Percentiles rank a stretch among this genome's conserved stretches.
Evolutionary conservation across 2,113 vertebrate genomes (phyloP).

Genomic region (Rhizomys pruinosus): DNA sequence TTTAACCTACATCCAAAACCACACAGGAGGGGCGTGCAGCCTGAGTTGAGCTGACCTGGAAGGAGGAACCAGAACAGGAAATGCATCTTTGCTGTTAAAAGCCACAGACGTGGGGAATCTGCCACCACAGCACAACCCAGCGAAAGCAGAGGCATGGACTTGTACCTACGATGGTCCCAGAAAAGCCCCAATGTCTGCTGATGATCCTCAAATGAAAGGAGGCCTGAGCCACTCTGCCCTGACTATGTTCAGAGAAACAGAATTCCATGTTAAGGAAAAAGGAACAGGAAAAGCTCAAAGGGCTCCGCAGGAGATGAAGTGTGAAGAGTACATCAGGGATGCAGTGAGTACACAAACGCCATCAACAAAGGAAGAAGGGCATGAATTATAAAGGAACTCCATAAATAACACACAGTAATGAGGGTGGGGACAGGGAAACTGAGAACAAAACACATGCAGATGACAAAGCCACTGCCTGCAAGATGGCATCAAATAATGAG

Average conservation of each 20-base stretch:
- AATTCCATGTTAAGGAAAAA: constrained; percentile 15
- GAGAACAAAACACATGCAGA: not conserved
- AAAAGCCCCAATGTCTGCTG: not conserved
- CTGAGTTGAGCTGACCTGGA: not conserved
- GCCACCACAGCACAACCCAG: not conserved
- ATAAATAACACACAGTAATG: not conserved
- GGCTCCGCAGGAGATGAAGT: not conserved
- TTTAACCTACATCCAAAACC: not conserved
- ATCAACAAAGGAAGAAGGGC: not conserved
- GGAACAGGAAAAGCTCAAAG: not conserved
- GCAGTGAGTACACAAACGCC: constrained; percentile 50
- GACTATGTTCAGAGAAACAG: not conserved
- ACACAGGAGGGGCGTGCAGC: not conserved
- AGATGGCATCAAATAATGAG: not conserved
- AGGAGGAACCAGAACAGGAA: not conserved
- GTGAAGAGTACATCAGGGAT: not conserved
- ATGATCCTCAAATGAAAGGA: not conserved
- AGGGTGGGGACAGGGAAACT: not conserved
- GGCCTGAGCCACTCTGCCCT: not conserved
- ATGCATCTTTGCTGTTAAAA: not conserved
- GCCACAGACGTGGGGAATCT: not conserved
- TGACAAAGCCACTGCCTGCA: not conserved
- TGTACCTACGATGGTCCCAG: not conserved
- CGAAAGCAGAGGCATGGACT: not conserved
- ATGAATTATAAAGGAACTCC: constrained; percentile 55